A percentile compares a stretch with the other conserved stretches of the same genome.
phyloP scores from a whole-genome alignment of 2,113 vertebrate genomes.

The Ageneiosus marmoratus region DNA sequence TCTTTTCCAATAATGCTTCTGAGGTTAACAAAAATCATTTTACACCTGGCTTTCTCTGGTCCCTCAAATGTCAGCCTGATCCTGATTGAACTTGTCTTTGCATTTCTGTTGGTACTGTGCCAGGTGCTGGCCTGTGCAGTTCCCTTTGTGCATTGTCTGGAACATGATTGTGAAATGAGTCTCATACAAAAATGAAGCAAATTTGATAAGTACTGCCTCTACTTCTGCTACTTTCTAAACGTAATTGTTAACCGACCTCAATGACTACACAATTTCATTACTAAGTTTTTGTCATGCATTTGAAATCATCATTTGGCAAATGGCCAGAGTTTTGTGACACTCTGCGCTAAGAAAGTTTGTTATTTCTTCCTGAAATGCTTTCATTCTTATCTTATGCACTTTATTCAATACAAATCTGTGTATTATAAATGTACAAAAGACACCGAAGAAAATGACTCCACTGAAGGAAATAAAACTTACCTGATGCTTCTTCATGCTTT shows the following conservation, averaged over 20 bases:
- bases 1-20: not conserved
- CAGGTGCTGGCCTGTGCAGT: not conserved
- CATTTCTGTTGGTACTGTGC: not conserved
- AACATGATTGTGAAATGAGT: not conserved
- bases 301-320: not conserved
- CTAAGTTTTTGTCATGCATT: not conserved
- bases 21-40: not conserved
- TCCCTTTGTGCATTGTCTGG: not conserved
- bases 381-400: not conserved
- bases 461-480: not conserved
- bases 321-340: not conserved
- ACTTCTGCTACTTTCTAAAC: not conserved
- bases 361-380: not conserved
- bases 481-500: conserved; percentile 8
- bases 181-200: not conserved
- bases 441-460: not conserved
- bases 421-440: not conserved
- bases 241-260: not conserved
- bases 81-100: not conserved
- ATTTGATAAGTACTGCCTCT: not conserved
- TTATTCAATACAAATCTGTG: not conserved
- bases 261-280: not conserved
- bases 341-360: not conserved
- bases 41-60: not conserved
- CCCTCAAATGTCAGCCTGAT: not conserved